Base-by-base conservation (phyloP, 2,888 invertebrate genomes). In the Ochlodes sylvanus region DNA sequence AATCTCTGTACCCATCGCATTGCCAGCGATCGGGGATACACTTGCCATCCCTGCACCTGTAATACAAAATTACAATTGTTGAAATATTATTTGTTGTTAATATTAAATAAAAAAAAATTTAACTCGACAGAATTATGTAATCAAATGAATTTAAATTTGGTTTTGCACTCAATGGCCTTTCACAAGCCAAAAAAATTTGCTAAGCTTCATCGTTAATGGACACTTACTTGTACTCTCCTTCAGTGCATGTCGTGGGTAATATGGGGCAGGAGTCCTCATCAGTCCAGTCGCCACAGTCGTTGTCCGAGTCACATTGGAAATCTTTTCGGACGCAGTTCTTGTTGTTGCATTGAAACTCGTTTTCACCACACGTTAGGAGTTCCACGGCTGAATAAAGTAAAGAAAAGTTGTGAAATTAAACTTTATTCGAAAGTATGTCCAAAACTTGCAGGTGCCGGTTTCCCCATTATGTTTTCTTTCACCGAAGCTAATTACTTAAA, bases 201-300 rank as follows among this genome's bases (percentile, higher is more conserved):
- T 34, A 38, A 38, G 12, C 38, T 38, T 38, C 38, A 2, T 19
- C 2, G 15, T 17, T 47, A 7, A 19, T 5, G 1, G 7, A 21
- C 27, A 79, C 87, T 85, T 87, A 96, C 96, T 95, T 96, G 82
- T 95, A 97, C 81, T 97, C 96, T 71, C 95, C 96, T 5, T 94
- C 86, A 50, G 94, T 95, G 77, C 97, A 97, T 74, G 94, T 95
- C 0, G 95, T 95, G 0, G 94, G 94, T 73, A 94, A 89, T 77
- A 94, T 94, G 0, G 95, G 95, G 78, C 98, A 98, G 71, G 96
- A 95, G 77, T 96, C 96, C 81, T 98, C 98, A 78, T 98, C 98
- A 64, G 97, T 97, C 95, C 97, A 97, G 81, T 98, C 98, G 0
- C 96, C 97, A 78, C 98, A 98, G 80, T 98, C 97, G 79, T 97